phyloP scores from a whole-genome alignment of 2,888 invertebrate species.

The Drosophila mayaguana region DNA sequence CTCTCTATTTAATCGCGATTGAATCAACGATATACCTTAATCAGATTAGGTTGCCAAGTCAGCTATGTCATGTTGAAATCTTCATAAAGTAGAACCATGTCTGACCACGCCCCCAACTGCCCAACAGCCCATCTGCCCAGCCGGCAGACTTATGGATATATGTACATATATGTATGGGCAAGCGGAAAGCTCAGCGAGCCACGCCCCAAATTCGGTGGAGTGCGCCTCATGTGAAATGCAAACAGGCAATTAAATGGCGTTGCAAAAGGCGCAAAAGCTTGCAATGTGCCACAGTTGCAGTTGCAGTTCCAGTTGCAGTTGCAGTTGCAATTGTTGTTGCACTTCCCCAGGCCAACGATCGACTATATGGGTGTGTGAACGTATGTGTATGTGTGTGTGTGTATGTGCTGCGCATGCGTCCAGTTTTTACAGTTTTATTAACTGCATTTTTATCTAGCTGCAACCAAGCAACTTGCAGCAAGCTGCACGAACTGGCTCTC shows the following conservation, averaged over 20 bases:
- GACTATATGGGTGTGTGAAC: conserved; percentile 23
- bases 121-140: conserved; percentile 7
- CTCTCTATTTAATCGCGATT: background rate
- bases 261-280: conserved; percentile 69
- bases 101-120: background rate
- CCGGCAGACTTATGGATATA: conserved; percentile 29
- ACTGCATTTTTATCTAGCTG: conserved; percentile 82
- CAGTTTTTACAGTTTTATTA: conserved; percentile 84
- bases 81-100: background rate
- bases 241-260: conserved; percentile 81
- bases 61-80: background rate
- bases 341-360: conserved; percentile 63
- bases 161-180: background rate
- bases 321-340: conserved; percentile 54
- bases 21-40: background rate
- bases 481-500: conserved; percentile 80
- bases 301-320: conserved; percentile 30
- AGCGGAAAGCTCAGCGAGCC: conserved; percentile 26
- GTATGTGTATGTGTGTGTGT: conserved; percentile 20
- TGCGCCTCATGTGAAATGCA: conserved; percentile 76
- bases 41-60: background rate
- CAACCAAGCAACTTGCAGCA: conserved; percentile 58
- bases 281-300: conserved; percentile 42
- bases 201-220: conserved; percentile 29
- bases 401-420: conserved; percentile 80